Evolutionary conservation across 1,140 invertebrate genomes (phyloP).

Genomic region (Ostrea edulis): DNA sequence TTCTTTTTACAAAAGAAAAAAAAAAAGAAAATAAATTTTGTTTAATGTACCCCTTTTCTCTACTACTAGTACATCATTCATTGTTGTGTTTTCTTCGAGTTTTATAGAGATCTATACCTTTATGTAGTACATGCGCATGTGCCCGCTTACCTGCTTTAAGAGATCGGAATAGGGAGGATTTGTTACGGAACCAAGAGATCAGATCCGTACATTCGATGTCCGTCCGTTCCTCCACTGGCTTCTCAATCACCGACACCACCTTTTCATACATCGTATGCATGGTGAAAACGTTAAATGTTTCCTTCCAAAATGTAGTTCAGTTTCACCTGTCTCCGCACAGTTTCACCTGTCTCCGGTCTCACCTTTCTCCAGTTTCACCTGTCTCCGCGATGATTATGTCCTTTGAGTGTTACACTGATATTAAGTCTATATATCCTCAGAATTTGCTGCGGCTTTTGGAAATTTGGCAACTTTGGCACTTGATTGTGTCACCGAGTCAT

Average conservation of each 20-base stretch:
- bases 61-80: not conserved
- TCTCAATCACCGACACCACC: conserved; percentile 64
- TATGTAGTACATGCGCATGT: not conserved
- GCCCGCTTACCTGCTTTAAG: conserved; percentile 66
- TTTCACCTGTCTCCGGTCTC: too few relatives aligned
- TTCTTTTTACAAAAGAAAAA: too few relatives aligned
- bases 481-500: not conserved
- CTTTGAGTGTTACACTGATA: not conserved
- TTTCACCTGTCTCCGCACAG: not conserved
- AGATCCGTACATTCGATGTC: conserved; percentile 68
- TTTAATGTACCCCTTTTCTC: too few relatives aligned
- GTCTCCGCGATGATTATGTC: not conserved
- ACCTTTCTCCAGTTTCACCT: not conserved
- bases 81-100: not conserved
- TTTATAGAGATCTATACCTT: conserved; percentile 3
- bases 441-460: not conserved
- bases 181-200: conserved; percentile 71
- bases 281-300: not conserved
- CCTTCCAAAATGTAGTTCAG: not conserved
- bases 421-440: not conserved
- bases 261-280: conserved; percentile 66
- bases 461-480: not conserved
- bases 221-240: conserved; percentile 61
- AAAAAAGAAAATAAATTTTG: too few relatives aligned
- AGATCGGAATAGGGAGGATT: conserved; percentile 65